Evolutionary conservation across 2,113 vertebrate species (phyloP), one percentile per base, ranked within the genome.

Genomic region (Ageneiosus marmoratus): DNA sequence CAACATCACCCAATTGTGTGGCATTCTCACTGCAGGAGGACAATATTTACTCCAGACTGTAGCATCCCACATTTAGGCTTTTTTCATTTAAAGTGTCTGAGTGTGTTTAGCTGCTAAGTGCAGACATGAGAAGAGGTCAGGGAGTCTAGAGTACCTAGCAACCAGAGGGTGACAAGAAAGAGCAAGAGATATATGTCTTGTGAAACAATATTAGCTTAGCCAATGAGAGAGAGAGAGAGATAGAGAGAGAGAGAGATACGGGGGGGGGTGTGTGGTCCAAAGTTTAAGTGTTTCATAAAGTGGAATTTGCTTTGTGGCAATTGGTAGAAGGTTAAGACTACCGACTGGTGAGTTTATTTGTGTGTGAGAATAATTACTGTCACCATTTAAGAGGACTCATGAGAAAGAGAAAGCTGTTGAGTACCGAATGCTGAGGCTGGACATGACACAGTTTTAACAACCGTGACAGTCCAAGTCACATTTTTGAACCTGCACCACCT

Each of bases 91-190:
- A 83, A 81, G 82, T 48, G 73, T 84, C 53, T 51, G 46, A 51
- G 72, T 74, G 77, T 69, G 72, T 78, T 84, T 80, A 78, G 50
- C 81, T 78, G 77, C 72, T 80, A 84, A 80, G 86, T 87, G 56
- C 79, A 78, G 81, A 51, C 77, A 80, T 83, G 37, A 84, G 79
- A 87, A 90, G 74, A 84, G 89, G 87, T 85, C 70, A 72, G 78
- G 84, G 62, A 83, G 90, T 91, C 89, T 91, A 89, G 86, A 88
- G 89, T 86, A 87, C 93, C 89, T 93, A 92, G 94, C 92, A 94
- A 94, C 92, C 72, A 2, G 37, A 58, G 41, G 5, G 20, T 15
- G 63, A 63, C 5, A 51, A 56, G 34, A 56, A 44, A 82, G 83
- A 77, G 18, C 12, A 80, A 77, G 18, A 41, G n/a, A 22, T 15